phyloP scores from a whole-genome alignment of 2,888 invertebrate species.

The Altica lythri region DNA sequence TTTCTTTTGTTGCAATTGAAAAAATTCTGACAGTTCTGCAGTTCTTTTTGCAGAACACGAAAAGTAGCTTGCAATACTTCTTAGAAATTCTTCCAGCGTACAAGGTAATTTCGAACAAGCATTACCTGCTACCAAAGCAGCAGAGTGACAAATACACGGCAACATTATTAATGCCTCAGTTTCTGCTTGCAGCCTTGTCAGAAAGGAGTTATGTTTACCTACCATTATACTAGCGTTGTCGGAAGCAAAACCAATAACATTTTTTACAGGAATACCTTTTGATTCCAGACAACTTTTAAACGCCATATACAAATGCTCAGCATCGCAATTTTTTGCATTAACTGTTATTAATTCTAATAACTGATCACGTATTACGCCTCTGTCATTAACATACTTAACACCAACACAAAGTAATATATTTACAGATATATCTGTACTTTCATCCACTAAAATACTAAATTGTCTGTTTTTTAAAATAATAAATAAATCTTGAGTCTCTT shows the following conservation, averaged over 20 bases:
- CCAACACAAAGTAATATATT: conserved; percentile 18
- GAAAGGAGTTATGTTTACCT: conserved; percentile 26
- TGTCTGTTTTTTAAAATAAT: no score
- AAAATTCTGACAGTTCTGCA: conserved; percentile 26
- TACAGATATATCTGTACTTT: conserved; percentile 24
- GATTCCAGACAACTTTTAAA: conserved; percentile 12
- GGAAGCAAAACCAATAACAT: conserved; percentile 22
- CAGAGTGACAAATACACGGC: conserved; percentile 24
- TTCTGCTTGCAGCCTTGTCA: conserved; percentile 19
- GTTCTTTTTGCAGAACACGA: conserved; percentile 22
- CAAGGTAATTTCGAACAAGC: conserved; percentile 25
- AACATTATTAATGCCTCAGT: conserved; percentile 18
- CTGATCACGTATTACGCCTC: no score
- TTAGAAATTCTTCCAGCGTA: conserved; percentile 29
- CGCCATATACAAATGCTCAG: no score
- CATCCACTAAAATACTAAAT: conserved; percentile 19
- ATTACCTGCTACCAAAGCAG: conserved; percentile 23
- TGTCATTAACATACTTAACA: no score
- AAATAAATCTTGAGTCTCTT: no score
- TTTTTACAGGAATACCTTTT: conserved; percentile 23
- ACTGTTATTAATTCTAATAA: no score
- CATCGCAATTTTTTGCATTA: no score
- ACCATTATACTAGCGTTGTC: conserved; percentile 20
- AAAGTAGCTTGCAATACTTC: conserved; percentile 24
- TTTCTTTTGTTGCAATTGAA: conserved; percentile 14